These are phyloP conservation scores for Ceyx margarethae DNA, from an alignment of 2,113 vertebrate species.

Conservation along the genomic window DNA sequence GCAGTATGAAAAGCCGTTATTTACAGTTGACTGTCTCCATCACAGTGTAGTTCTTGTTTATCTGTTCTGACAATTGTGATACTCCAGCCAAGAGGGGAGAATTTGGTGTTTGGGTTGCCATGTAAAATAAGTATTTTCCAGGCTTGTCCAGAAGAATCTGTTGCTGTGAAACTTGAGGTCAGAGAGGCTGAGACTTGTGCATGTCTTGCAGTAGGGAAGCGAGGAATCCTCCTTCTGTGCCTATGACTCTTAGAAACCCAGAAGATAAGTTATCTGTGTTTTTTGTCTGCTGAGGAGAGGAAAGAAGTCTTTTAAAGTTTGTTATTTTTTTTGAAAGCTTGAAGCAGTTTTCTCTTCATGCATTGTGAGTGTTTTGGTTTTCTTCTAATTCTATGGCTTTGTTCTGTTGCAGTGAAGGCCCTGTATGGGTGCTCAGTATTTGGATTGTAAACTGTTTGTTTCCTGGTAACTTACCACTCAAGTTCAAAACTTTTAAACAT, in stretches of 20 bases:
- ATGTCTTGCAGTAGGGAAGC: not conserved
- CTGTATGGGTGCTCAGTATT: not conserved
- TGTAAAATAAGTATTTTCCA: not conserved
- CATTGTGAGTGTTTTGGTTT: not conserved
- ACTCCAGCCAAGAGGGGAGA: not conserved
- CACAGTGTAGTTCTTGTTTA: not conserved
- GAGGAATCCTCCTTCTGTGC: not conserved
- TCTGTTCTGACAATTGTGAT: not conserved
- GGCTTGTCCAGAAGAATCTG: not conserved
- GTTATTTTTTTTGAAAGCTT: not conserved
- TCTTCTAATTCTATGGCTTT: not conserved
- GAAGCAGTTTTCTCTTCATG: not conserved
- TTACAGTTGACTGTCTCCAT: not conserved
- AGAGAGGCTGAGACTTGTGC: not conserved
- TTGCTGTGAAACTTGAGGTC: not conserved
- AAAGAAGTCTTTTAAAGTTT: not conserved
- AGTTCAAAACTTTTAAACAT: not conserved
- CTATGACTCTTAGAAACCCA: not conserved
- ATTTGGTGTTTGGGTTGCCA: fast-evolving
- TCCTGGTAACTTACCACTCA: not conserved
- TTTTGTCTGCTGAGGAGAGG: not conserved
- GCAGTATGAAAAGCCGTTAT: not conserved
- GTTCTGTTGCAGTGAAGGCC: not conserved
- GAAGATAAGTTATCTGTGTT: not conserved
- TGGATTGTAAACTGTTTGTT: not conserved